Evolutionary conservation across 1,140 invertebrate species (phyloP), one percentile per base, ranked within the genome.

Genomic region (Zaprionus africanus): DNA sequence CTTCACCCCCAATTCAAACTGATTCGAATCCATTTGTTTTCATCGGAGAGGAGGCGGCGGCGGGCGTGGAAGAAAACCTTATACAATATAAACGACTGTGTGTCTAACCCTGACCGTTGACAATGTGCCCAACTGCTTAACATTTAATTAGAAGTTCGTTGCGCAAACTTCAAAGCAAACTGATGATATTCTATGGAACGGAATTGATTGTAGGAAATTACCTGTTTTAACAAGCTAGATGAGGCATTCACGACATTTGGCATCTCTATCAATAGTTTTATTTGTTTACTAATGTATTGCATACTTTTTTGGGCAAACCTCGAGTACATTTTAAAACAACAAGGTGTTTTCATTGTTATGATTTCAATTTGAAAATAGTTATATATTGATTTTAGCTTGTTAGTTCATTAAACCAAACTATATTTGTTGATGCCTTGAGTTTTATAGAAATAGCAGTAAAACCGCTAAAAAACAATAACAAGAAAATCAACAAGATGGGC

Each of bases 371-470:
- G 6, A 9, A 9, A 34, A 34, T 34, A 34, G 7, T 34, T 34
- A 9, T 7, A 11, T 11, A 34, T 9, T 38, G 38, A 15, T 5
- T n/a, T 41, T 41, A 41, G 41, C 66, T 66, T 28, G 26, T 9
- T 22, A 15, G 36, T n/a, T 31, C 34, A 46, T 57, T 17, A 49
- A 66, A 24, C 38, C 15, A 11, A 58, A 49, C 4, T 49, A 53
- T 53, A 28, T 17, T 26, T 43, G 24, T n/a, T 15, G 22, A 9
- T 60, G 5, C 15, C 3, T 17, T 65, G 71, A 77, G 76, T 76
- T 82, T 81, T 26, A 68, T 71, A 76, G 79, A 66, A 85, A 86
- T 46, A 46, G n/a, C 69, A 62, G 61, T 49, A 46, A 82, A 86
- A 77, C 56, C 69, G 60, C 73, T 74, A 72, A 68, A 57, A 19